These are phyloP conservation scores for Cheilosia pagana DNA, from an alignment of 2,888 invertebrate genomes.

Conservation along the genomic window DNA sequence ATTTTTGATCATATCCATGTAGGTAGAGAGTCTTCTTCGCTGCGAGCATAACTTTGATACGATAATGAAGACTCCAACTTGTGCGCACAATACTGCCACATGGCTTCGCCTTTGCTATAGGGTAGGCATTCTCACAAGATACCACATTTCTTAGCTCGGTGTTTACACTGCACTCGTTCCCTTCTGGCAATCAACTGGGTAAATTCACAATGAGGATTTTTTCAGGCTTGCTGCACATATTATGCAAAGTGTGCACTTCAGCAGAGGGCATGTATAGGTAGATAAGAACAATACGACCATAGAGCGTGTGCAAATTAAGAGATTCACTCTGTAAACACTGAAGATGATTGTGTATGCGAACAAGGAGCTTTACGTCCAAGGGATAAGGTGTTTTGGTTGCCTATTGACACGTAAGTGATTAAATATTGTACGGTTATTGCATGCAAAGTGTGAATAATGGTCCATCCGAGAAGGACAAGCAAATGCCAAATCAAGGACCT, in stretches of 20 bases:
- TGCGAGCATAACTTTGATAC: constrained; percentile 9
- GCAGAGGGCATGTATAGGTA: background rate
- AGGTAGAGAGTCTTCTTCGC: background rate
- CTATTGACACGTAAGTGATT: constrained; percentile 9
- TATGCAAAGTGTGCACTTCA: constrained; percentile 7
- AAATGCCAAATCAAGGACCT: background rate
- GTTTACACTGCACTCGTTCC: constrained; percentile 41
- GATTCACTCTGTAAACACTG: constrained; percentile 11
- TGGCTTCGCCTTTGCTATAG: background rate
- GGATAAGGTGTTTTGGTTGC: background rate
- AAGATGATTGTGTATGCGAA: constrained; percentile 12
- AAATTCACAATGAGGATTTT: constrained; percentile 14
- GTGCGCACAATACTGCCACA: background rate
- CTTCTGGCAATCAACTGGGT: constrained; percentile 37
- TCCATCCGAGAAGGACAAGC: background rate
- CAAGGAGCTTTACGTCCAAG: background rate
- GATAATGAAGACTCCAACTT: no score
- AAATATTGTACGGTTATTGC: background rate
- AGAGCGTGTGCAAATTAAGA: constrained; percentile 22
- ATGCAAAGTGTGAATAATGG: background rate
- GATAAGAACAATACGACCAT: no score
- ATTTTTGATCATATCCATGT: background rate
- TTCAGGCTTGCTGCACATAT: background rate
- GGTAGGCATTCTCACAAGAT: background rate
- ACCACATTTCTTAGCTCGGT: background rate